These are phyloP conservation scores for Paedocypris sp. DNA, from an alignment of 2,113 vertebrate genomes.

Conservation along the genomic window DNA sequence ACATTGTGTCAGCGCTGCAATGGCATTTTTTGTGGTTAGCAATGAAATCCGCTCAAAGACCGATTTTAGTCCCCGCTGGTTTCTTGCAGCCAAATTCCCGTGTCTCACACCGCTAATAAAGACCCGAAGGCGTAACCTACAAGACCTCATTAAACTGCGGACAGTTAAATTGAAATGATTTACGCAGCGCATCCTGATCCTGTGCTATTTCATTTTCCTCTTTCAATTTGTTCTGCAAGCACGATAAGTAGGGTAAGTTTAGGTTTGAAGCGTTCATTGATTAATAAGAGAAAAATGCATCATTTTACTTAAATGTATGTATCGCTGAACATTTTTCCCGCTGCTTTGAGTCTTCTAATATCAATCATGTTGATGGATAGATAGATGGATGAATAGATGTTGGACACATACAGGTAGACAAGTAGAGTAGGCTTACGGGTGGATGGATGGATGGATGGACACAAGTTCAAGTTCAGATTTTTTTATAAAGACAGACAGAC, in stretches of 20 bases:
- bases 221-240: conserved; percentile 5
- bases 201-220: conserved; percentile 18
- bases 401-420: too few species aligned
- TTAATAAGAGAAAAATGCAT: too few species aligned
- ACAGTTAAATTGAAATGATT: conserved; percentile 38
- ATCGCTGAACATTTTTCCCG: neutral
- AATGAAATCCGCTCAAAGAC: conserved; percentile 18
- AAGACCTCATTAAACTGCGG: conserved; percentile 33
- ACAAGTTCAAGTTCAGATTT: too few species aligned
- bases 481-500: too few species aligned
- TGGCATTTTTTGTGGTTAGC: conserved; percentile 6
- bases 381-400: too few species aligned
- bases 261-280: neutral
- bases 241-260: neutral
- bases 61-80: conserved; percentile 3
- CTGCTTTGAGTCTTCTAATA: too few species aligned
- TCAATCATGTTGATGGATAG: too few species aligned
- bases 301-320: too few species aligned
- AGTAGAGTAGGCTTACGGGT: too few species aligned
- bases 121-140: conserved; percentile 15
- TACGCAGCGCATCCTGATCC: conserved; percentile 27
- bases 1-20: neutral
- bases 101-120: conserved; percentile 9
- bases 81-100: conserved; percentile 17
- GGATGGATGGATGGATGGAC: too few species aligned